Percentiles rank a stretch among this genome's conserved stretches.
phyloP scores from a whole-genome alignment of 2,888 invertebrate genomes.

The Doris montereyensis region DNA sequence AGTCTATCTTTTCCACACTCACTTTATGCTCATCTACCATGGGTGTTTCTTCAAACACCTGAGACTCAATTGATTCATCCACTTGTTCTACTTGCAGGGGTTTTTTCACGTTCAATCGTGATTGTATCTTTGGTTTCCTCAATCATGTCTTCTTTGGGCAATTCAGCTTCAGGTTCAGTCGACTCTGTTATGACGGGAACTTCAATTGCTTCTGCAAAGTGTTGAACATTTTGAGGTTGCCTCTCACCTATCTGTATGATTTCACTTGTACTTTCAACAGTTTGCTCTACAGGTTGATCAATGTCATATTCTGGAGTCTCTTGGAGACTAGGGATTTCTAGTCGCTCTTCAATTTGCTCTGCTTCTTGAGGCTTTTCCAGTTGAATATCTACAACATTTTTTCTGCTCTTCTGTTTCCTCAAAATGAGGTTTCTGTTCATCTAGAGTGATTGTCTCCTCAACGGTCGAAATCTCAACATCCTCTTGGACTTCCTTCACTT shows the following conservation, averaged over 20 bases:
- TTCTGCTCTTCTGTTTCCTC: constrained; percentile 35
- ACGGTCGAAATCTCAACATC: constrained; percentile 2
- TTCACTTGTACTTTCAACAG: background rate
- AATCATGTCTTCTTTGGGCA: constrained; percentile 23
- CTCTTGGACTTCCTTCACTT: constrained; percentile 31
- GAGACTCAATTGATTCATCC: constrained; percentile 42
- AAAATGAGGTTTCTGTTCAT: constrained; percentile 36
- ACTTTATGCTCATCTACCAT: background rate
- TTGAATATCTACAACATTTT: too few relatives aligned
- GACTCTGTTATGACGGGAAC: constrained; percentile 36
- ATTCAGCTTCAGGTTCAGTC: constrained; percentile 34
- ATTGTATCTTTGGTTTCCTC: constrained; percentile 41
- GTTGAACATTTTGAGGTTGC: constrained; percentile 36
- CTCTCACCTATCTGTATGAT: constrained; percentile 10
- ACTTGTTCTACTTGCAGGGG: constrained; percentile 39
- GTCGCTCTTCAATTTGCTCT: constrained; percentile 23
- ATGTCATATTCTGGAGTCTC: constrained; percentile 21
- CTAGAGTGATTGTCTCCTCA: constrained; percentile 41
- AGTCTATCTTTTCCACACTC: too few relatives aligned
- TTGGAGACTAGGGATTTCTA: constrained; percentile 6
- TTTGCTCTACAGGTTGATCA: constrained; percentile 23
- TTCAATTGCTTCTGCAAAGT: constrained; percentile 28
- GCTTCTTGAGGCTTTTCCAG: constrained; percentile 21
- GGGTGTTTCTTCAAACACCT: constrained; percentile 29
- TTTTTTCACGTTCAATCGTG: constrained; percentile 34